Evolutionary conservation across 1,140 invertebrate genomes (phyloP).

Genomic region (Drosophila ercepeae): DNA sequence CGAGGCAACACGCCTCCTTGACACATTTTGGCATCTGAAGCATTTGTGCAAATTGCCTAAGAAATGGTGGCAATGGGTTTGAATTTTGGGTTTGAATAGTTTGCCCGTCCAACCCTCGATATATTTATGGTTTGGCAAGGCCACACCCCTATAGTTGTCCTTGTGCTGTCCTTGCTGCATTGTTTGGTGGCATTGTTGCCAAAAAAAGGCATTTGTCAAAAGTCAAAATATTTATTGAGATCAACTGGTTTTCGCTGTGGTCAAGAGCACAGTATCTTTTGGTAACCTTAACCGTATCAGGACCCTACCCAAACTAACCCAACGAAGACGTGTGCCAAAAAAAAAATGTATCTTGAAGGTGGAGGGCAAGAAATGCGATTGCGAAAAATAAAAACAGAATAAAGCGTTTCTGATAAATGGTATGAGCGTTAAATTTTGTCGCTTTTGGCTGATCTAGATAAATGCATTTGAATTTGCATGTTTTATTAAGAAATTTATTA

Average conservation of each 20-base stretch:
- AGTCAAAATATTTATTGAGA: constrained; percentile 83
- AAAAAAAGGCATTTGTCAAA: constrained; percentile 65
- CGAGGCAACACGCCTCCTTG: constrained; percentile 12
- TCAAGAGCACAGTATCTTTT: constrained; percentile 31
- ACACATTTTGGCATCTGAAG: constrained; percentile 14
- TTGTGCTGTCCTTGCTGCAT: constrained; percentile 31
- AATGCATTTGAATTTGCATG: constrained; percentile 82
- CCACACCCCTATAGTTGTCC: constrained; percentile 40
- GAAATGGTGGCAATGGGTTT: constrained; percentile 48
- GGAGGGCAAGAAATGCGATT: constrained; percentile 23
- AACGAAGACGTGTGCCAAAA: constrained; percentile 70
- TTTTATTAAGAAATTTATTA: constrained; percentile 83
- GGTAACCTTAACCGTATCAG: constrained; percentile 53
- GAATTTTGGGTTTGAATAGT: constrained; percentile 38
- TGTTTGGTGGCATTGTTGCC: constrained; percentile 23
- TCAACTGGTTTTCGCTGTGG: constrained; percentile 68
- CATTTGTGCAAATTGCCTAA: constrained; percentile 41
- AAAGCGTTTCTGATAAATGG: constrained; percentile 72
- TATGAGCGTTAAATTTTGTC: constrained; percentile 77
- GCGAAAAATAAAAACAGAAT: constrained; percentile 13
- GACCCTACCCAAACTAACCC: constrained; percentile 43
- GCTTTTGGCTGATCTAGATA: constrained; percentile 81
- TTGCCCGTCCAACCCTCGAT: constrained; percentile 11
- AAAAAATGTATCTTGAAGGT: constrained; percentile 17
- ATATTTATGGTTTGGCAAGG: constrained; percentile 38